Base-by-base conservation (phyloP, 1,140 invertebrate genomes). In the Meteorus sp. region DNA sequence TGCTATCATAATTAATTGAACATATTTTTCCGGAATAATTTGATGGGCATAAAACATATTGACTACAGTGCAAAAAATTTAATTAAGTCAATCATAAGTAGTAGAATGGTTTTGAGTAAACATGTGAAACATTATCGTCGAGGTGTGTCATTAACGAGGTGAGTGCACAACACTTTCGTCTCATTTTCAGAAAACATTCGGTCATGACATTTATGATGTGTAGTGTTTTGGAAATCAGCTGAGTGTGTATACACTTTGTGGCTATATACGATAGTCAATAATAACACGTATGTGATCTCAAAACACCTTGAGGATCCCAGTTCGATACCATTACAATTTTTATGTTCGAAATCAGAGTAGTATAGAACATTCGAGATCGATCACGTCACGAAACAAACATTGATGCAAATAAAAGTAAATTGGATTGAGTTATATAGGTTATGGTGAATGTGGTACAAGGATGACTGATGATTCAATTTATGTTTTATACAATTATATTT, bases 41-140 rank as follows among this genome's bases (percentile, higher is more conserved):
- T 17, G 17, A 50, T 31, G 22, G 27, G 35, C 8, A 33, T 17
- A 33, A 29, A 13, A 20, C 15, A 25, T 73, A 83, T 81, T 80
- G 85, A 84, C 3, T 85, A 56, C 3, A 82, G 61, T 65, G 85
- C 83, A n/a, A 84, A 74, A 67, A 85, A 82, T 65, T 85, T 84
- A 59, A 85, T 81, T 37, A 85, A 74, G 9, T 84, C 65, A 3
- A 86, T 65, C 52, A 82, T 80, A 66, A 85, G 84, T 47, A 86
- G 64, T 60, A 72, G 64, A 3, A 82, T 78, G 39, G 86, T 71
- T 63, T 85, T 85, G 68, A 86, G 84, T 48, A 86, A 71, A n/a
- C 84, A 85, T 23, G 77, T 81, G 3, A 84, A 83, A 62, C 82
- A 83, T 57, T 79, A 77, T 20, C 66, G 65, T 27, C 68, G 47